Evolutionary conservation across 2,113 vertebrate genomes (phyloP).

Genomic region (Esox niger): DNA sequence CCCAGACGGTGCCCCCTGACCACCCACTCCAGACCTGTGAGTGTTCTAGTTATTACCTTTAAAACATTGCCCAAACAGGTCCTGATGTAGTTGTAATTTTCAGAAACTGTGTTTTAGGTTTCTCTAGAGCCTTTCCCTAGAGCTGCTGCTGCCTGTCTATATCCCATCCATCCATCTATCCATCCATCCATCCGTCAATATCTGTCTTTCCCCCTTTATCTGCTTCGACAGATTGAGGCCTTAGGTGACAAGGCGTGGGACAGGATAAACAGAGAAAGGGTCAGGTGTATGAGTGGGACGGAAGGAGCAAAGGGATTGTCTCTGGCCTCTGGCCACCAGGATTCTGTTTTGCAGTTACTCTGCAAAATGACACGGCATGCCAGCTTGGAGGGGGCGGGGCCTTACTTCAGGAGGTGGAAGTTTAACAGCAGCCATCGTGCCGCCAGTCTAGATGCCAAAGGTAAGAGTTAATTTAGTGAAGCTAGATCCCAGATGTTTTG

Average conservation of each 20-base stretch:
- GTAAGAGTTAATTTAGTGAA: slow-evolving; percentile 51
- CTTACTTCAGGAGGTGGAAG: slow-evolving; percentile 92
- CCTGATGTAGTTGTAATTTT: no score
- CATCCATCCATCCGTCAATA: background rate
- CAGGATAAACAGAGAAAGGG: slow-evolving; percentile 36
- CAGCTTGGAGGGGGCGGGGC: slow-evolving; percentile 90
- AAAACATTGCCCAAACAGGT: no score
- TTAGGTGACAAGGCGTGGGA: slow-evolving; percentile 37
- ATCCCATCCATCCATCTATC: slow-evolving; percentile 6
- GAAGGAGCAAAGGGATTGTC: slow-evolving; percentile 23
- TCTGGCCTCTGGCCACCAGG: slow-evolving; percentile 58
- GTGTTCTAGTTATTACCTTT: slow-evolving; percentile 36
- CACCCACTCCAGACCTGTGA: slow-evolving; percentile 77
- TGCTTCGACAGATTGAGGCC: slow-evolving; percentile 66
- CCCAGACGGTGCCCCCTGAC: slow-evolving; percentile 65
- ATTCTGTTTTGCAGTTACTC: slow-evolving; percentile 84
- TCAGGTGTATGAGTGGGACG: slow-evolving; percentile 37
- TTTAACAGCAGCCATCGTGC: slow-evolving; percentile 88
- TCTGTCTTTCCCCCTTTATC: slow-evolving; percentile 7
- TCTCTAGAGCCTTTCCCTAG: no score
- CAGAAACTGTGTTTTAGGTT: no score
- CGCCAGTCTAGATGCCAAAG: slow-evolving; percentile 91
- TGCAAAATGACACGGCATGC: slow-evolving; percentile 87
- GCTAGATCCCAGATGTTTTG: background rate
- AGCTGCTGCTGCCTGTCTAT: background rate